These are phyloP conservation scores for Phyllotreta cruciferae DNA, from an alignment of 2,888 invertebrate species.

Conservation along the genomic window DNA sequence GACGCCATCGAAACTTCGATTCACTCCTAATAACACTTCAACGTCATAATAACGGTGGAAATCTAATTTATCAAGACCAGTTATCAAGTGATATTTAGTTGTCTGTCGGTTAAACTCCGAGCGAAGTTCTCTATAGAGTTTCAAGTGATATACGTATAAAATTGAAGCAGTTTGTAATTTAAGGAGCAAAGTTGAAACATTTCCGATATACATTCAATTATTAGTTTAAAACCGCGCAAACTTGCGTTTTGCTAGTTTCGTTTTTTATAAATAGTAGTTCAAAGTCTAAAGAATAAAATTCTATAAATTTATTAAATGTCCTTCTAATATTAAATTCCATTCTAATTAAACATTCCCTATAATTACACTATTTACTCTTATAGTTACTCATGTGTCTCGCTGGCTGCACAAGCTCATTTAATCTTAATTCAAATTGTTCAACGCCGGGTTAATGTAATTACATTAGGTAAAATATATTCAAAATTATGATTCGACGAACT, in stretches of 20 bases:
- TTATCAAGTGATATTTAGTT: slow-evolving; percentile 20
- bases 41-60: slow-evolving; percentile 12
- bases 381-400: no score
- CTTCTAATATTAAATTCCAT: no score
- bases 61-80: slow-evolving; percentile 15
- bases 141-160: slow-evolving; percentile 9
- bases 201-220: slow-evolving; percentile 9
- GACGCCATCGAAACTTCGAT: slow-evolving; percentile 4
- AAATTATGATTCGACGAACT: slow-evolving; percentile 2
- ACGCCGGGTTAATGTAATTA: background rate
- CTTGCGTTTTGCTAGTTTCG: no score
- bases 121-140: slow-evolving; percentile 10
- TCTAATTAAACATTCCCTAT: no score
- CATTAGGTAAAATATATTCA: slow-evolving; percentile 2
- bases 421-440: background rate
- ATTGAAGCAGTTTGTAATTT: slow-evolving; percentile 8
- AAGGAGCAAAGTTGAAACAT: slow-evolving; percentile 7
- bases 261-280: no score
- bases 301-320: no score
- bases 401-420: no score
- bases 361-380: no score
- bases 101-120: slow-evolving; percentile 11
- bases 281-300: no score
- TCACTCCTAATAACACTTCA: slow-evolving; percentile 19
- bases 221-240: background rate